Evolutionary conservation across 2,888 invertebrate species (phyloP), one percentile per base, ranked within the genome.

Genomic region (Brenthis ino): DNA sequence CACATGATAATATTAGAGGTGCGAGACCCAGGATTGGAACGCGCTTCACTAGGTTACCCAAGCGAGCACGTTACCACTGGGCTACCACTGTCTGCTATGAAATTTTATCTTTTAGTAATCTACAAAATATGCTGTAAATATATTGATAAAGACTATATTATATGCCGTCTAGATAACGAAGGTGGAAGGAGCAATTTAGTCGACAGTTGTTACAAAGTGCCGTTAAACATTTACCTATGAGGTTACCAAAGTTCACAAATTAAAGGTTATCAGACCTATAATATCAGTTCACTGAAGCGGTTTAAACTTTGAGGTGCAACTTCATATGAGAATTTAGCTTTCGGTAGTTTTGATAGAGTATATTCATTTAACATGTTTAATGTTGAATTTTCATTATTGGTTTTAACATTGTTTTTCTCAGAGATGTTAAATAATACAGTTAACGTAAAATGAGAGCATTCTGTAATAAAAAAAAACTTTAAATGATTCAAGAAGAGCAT

Each of bases 211-310:
- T 72, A 48, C 24, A 58, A 70, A 72, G 61, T 67, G 65, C 65
- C 65, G 51, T 72, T 58, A 64, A 67, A 65, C 70, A 65, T 69
- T 72, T 67, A 72, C 61, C 70, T 70, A 64, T 64, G 65, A 70
- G 69, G 64, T 47, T 63, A 58, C 63, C 67, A 53, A 70, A 72
- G 67, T 72, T 70, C 67, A 65, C 63, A 65, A 57, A 63, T 57
- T 65, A 67, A 70, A 68, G 72, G 65, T 72, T 72, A 67, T 69
- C 67, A 65, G 53, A 68, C 70, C 58, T 65, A 54, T 67, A 65
- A 67, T 70, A 65, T 65, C 64, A 58, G 61, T 67, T 66, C 33
- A 58, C 37, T 64, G 67, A 57, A 55, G 57, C 67, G 20, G 20
- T 47, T 72, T 58, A 24, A 53, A 64, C 64, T 64, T 69, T 20